Evolutionary conservation across 2,888 invertebrate species (phyloP), one percentile per base, ranked within the genome.

Genomic region (Epistrophe grossulariae): DNA sequence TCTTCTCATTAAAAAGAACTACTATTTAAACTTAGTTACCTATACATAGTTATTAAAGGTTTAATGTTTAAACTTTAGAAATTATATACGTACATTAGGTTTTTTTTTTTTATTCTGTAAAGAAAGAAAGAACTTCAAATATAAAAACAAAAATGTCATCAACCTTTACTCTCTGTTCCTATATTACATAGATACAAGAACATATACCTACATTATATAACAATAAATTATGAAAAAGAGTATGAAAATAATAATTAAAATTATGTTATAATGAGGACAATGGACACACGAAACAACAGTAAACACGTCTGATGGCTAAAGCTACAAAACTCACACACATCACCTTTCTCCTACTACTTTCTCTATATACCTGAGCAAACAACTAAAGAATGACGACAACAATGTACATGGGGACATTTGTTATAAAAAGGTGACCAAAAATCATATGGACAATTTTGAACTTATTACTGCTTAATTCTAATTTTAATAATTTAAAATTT

Each of bases 211-310:
- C n/a, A n/a, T n/a, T n/a, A n/a, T n/a, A n/a, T n/a, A n/a, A n/a
- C n/a, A n/a, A n/a, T n/a, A n/a, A n/a, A n/a, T n/a, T 11, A 9
- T 10, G 6, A 52, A 24, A 31, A 10, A 8, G 9, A 55, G 55
- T 55, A 55, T 55, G 55, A 55, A 55, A 70, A 70, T 70, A 35
- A 35, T 35, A 70, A 70, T 70, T 70, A 70, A 70, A 70, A 70
- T 70, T 55, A 70, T 40, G 28, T 55, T 70, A 70, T 57, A 59
- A 79, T 38, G 70, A 64, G 64, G 38, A 71, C 71, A 55, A 64
- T 52, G 52, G 40, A 35, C 52, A 43, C 15, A 62, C 68, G 19
- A 50, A 68, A 50, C 68, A 70, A 28, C 60, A 62, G 17, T 28
- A 60, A 71, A 71, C 60, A 50, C 38, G 70, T 48, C 77, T 66